These are phyloP conservation scores for Naja naja DNA, from an alignment of 2,113 vertebrate species.

Conservation along the genomic window DNA sequence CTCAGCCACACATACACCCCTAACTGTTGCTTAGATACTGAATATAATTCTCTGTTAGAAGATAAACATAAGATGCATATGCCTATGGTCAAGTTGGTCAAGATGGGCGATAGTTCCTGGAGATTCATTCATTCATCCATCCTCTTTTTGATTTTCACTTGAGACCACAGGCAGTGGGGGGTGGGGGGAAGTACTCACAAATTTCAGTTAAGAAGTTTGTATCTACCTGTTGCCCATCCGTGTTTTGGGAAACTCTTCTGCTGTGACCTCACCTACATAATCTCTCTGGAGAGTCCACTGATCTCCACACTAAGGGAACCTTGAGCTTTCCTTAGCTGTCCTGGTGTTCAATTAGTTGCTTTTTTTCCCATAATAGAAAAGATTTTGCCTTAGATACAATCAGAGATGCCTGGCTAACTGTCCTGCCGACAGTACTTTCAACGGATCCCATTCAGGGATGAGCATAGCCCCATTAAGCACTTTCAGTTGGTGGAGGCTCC, in stretches of 20 bases:
- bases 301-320: not conserved
- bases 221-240: not conserved
- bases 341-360: not conserved
- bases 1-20: rapidly evolving
- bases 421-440: not conserved
- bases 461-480: not conserved
- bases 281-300: not conserved
- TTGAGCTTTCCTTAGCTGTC: not conserved
- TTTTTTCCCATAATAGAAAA: not conserved
- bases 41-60: not conserved
- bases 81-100: not conserved
- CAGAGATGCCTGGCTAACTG: not conserved
- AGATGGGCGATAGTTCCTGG: not conserved
- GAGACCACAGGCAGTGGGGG: not conserved
- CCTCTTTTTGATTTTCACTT: not conserved
- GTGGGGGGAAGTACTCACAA: not conserved
- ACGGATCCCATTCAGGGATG: not conserved
- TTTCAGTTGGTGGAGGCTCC: not conserved
- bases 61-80: not conserved
- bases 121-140: not conserved
- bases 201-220: not conserved
- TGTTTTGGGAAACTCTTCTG: not conserved
- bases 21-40: not conserved
- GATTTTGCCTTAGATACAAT: not conserved
- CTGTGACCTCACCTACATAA: not conserved